Evolutionary conservation across 2,113 vertebrate genomes (phyloP), one percentile per base, ranked within the genome.

Genomic region (Picathartes gymnocephalus): DNA sequence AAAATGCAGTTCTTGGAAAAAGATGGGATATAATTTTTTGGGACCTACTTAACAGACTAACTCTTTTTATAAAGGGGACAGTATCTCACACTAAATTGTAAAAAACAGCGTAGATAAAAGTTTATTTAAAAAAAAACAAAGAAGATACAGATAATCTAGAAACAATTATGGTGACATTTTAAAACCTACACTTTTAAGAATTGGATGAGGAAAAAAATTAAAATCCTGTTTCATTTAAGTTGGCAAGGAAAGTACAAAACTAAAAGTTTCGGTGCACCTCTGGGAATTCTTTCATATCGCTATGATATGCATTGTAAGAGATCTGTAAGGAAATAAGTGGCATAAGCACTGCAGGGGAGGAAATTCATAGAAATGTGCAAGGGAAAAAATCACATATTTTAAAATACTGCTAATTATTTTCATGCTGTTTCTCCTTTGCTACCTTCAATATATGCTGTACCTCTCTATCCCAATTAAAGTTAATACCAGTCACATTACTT

Each of bases 391-490:
- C 18, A 57, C 18, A 9, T 89, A 28, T 70, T 95, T 93, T 66
- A 58, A 85, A 87, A 79, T 30, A 33, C 23, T 57, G 18, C 19
- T 93, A 76, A 91, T 95, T 84, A 78, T 92, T 92, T 96, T 72
- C 91, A 71, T 42, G 40, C 68, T 91, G 28, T 58, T 86, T 78
- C 37, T 73, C 9, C 61, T 89, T 89, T 84, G 13, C 21, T 71
- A 2, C n/a, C 12, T 92, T 81, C 30, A 68, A 7, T 44, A 39
- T 27, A 31, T 60, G 8, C 31, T 79, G 10, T 53, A 91, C 48
- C 4, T 60, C 33, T 78, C 65, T 61, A 68, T 57, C 6, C 5
- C 48, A 72, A 50, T 40, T 53, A 45, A 86, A 93, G 86, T 78
- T 53, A 79, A 40, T 74, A 51, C 11, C n/a, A 62, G 30, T 42